These are phyloP conservation scores for Bubo scandiacus DNA, from an alignment of 2,113 vertebrate species.

Conservation along the genomic window DNA sequence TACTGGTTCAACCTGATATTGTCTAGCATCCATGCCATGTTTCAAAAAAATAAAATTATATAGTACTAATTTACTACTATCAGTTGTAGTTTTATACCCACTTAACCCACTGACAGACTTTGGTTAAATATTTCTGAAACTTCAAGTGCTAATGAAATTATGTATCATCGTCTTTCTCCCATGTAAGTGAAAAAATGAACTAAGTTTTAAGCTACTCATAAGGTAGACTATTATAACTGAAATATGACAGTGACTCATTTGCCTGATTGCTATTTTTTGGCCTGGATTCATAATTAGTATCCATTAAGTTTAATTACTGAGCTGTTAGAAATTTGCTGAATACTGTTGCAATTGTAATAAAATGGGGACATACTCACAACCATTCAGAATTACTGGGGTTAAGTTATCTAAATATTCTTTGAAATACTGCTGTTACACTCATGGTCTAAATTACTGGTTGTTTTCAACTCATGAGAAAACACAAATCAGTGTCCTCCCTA, in stretches of 20 bases:
- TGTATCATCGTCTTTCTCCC: not conserved
- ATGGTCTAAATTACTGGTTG: not conserved
- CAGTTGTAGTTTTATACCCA: not conserved
- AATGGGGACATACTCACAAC: not conserved
- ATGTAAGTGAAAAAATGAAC: not conserved
- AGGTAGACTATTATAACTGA: not conserved
- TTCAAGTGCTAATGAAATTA: not conserved
- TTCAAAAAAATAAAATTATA: fast-evolving
- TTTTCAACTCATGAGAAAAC: not conserved
- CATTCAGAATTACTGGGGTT: not conserved
- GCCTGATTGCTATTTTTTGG: not conserved
- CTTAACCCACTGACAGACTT: not conserved
- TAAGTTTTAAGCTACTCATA: not conserved
- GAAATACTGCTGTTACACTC: not conserved
- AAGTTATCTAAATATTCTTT: not conserved
- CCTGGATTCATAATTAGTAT: not conserved
- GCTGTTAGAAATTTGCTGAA: not conserved
- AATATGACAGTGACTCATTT: not conserved
- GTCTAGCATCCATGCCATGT: not conserved
- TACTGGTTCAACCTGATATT: not conserved
- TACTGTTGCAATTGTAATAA: not conserved
- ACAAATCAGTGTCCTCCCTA: not conserved
- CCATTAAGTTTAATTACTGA: not conserved
- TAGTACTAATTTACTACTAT: not conserved
- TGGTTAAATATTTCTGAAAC: not conserved